Evolutionary conservation across 2,113 vertebrate genomes (phyloP).

Genomic region (Mus spicilegus): DNA sequence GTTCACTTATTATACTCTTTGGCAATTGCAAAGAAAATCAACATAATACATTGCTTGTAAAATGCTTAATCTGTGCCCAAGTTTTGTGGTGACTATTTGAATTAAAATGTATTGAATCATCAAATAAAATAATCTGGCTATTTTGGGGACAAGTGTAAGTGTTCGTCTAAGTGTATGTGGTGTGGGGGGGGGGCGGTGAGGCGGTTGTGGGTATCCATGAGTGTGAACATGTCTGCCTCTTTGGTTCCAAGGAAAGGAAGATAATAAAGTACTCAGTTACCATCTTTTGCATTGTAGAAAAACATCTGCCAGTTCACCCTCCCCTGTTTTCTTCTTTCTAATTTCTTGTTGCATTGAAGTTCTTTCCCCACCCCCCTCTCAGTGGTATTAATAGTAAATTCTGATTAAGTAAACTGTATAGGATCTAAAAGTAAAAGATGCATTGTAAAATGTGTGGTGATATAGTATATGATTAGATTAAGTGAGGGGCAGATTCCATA

Average conservation of each 20-base stretch:
- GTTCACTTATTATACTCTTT: slow-evolving; percentile 83
- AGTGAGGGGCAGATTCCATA: accelerated
- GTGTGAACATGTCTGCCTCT: not conserved
- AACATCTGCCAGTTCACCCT: not conserved
- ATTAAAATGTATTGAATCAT: slow-evolving; percentile 87
- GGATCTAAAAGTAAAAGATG: not conserved
- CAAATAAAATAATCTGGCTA: slow-evolving; percentile 87
- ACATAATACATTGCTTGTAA: slow-evolving; percentile 89
- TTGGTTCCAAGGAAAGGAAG: not conserved
- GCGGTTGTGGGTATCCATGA: not conserved
- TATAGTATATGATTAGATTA: not conserved
- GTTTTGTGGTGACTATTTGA: slow-evolving; percentile 85
- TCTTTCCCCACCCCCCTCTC: not conserved
- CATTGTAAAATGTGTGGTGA: not conserved
- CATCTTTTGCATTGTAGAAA: not conserved
- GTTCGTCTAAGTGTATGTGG: slow-evolving; percentile 33
- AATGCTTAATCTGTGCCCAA: slow-evolving; percentile 87
- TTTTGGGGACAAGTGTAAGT: slow-evolving; percentile 79
- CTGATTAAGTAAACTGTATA: not conserved
- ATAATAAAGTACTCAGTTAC: not conserved
- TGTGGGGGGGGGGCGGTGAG: slow-evolving; percentile 24
- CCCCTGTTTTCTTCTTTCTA: not conserved
- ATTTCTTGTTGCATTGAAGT: not conserved
- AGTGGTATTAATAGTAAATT: not conserved
- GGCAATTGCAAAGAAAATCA: slow-evolving; percentile 82